Base-by-base conservation (phyloP, 2,113 vertebrate species). In the Pithys albifrons region DNA sequence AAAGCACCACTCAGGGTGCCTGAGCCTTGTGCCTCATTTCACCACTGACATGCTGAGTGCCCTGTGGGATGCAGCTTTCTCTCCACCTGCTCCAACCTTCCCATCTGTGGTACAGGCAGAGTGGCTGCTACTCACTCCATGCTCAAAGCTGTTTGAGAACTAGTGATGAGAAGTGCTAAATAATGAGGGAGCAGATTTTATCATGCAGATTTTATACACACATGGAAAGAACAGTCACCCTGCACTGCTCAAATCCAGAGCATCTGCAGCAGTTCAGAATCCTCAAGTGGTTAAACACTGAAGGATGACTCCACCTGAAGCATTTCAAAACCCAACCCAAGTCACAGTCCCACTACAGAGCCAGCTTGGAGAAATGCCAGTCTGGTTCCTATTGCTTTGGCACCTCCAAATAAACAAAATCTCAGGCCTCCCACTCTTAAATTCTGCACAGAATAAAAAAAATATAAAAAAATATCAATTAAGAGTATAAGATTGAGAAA, bases 361-460 rank as follows among this genome's bases (percentile, higher is more conserved):
- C 17, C 28, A 39, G 13, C 19, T 59, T 66, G 33, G 19, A 39
- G 31, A n/a, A 61, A 33, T 29, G 28, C 45, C 46, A 55, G 7
- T 72, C n/a, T n/a, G 14, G n/a, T 10, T 45, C 29, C 49, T 31
- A n/a, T 10, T 39, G 24, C 49, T 76, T 70, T 64, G 55, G 55
- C 65, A 31, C 8, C 28, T 20, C 7, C 19, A 29, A 58, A 81
- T 8, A 58, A 74, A 62, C 13, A 72, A 84, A 76, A 87, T 15
- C 28, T 15, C 45, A 24, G 0, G 0, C 6, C 3, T 62, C 8
- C 2, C 3, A 33, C 14, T 71, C 52, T 28, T 41, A 27, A 23
- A 31, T 62, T 67, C 19, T 33, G 37, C 7, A 35, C 15, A 62
- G 10, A 5, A 35, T 62, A 59, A 73, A 27, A 55, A 51, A 18